Evolutionary conservation across 1,140 invertebrate genomes (phyloP).

Genomic region (Lucilia sericata): DNA sequence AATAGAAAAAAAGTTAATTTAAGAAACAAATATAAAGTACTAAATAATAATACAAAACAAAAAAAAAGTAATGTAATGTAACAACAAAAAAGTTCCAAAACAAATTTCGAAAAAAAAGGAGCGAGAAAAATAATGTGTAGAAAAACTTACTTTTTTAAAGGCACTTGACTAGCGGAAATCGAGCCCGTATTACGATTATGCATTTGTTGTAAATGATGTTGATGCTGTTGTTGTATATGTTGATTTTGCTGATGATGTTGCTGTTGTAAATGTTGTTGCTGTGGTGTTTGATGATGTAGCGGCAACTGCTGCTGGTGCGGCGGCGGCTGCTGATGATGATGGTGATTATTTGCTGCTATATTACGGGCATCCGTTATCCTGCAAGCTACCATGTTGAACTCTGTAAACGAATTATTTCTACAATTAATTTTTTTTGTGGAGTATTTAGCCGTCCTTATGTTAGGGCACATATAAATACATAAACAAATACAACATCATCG

Average conservation of each 20-base stretch:
- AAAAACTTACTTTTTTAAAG: constrained; percentile 94
- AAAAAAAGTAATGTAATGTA: background rate
- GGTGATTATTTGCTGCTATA: constrained; percentile 77
- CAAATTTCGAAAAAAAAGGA: background rate
- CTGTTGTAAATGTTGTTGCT: constrained; percentile 46
- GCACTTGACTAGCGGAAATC: constrained; percentile 89
- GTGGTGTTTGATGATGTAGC: constrained; percentile 37
- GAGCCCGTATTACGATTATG: constrained; percentile 67
- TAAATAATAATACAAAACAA: background rate
- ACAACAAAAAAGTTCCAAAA: background rate
- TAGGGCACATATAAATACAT: constrained; percentile 56
- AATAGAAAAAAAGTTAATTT: constrained; percentile 39
- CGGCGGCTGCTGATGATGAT: constrained; percentile 58
- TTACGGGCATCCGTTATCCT: constrained; percentile 91
- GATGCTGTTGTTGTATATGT: constrained; percentile 23
- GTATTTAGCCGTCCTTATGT: constrained; percentile 66
- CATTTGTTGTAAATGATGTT: constrained; percentile 66
- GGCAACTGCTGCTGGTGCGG: constrained; percentile 33
- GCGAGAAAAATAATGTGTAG: background rate
- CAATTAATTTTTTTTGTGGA: constrained; percentile 73
- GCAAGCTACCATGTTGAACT: constrained; percentile 97
- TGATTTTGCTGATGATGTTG: constrained; percentile 37
- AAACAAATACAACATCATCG: constrained; percentile 42
- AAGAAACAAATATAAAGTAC: constrained; percentile 29
- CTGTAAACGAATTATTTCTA: constrained; percentile 83